A percentile compares a stretch with the other conserved stretches of the same genome.
Conservation (phyloP, 2,888 invertebrate species). For the Oscheius sp. region DNA sequence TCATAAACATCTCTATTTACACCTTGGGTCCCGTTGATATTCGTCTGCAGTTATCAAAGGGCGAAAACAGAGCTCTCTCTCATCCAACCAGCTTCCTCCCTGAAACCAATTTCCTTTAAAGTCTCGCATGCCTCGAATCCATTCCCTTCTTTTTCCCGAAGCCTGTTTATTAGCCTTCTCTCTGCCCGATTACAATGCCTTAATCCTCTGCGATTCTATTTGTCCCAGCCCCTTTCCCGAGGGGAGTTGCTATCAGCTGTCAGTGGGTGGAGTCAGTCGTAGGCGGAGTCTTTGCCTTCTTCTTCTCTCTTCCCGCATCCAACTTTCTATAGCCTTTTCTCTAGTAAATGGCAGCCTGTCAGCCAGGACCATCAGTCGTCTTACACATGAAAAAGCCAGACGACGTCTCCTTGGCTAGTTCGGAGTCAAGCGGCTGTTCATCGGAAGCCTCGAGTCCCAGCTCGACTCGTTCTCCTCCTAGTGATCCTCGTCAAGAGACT, state of each 20-base stretch:
- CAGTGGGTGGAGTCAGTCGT: constrained; percentile 23
- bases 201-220: constrained; percentile 1
- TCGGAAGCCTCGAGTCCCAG: constrained; percentile 34
- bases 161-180: not conserved
- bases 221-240: constrained; percentile 25
- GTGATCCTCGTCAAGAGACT: constrained; percentile 24
- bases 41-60: no score
- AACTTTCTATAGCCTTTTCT: not conserved
- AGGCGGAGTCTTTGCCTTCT: constrained; percentile 22
- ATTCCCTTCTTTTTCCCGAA: not conserved
- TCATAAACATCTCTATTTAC: not conserved
- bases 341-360: constrained; percentile 26
- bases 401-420: constrained; percentile 48
- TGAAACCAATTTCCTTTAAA: not conserved
- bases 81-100: not conserved
- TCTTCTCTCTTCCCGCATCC: not conserved
- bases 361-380: constrained; percentile 39
- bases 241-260: constrained; percentile 26
- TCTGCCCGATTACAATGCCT: constrained; percentile 21
- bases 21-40: not conserved
- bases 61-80: no score
- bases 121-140: not conserved
- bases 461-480: constrained; percentile 28
- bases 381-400: constrained; percentile 37
- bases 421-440: constrained; percentile 50